Conservation (phyloP, 37 sponge, comb jelly and placozoan species). For the Chondrosia reniformis region DNA sequence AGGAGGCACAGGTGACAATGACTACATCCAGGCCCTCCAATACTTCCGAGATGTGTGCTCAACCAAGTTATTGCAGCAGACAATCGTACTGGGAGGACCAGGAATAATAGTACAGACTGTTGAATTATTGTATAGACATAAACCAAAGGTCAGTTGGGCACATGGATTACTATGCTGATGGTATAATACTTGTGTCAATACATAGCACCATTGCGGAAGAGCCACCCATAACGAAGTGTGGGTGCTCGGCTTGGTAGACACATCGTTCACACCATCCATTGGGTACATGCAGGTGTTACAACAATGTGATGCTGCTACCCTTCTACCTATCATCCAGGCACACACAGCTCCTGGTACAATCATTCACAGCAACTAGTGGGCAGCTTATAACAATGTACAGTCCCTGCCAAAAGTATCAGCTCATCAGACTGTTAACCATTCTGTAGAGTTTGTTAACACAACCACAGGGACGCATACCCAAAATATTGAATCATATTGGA, state of each 20-base stretch:
- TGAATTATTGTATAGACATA: conserved; percentile 45
- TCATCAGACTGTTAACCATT: conserved; percentile 50
- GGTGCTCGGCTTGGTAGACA: conserved; percentile 70
- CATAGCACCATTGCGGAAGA: conserved; percentile 45
- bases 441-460: conserved; percentile 47
- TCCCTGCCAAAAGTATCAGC: conserved; percentile 23
- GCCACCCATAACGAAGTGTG: conserved; percentile 29
- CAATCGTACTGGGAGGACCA: conserved; percentile 32
- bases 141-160: conserved; percentile 27
- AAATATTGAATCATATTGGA: too few relatives aligned
- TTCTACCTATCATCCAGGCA: conserved; percentile 46
- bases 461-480: conserved; percentile 49
- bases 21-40: conserved; percentile 36
- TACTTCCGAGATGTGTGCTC: conserved; percentile 43
- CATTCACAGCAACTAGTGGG: conserved; percentile 54
- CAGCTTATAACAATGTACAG: conserved; percentile 26
- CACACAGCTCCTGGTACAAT: conserved; percentile 44
- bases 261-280: conserved; percentile 17
- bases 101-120: conserved; percentile 41
- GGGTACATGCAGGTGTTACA: conserved; percentile 63
- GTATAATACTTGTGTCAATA: background rate
- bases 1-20: conserved; percentile 27
- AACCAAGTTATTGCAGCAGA: background rate
- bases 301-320: conserved; percentile 48
- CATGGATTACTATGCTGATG: background rate